Conservation (phyloP, 2,888 invertebrate species). For the Aromia moschata region DNA sequence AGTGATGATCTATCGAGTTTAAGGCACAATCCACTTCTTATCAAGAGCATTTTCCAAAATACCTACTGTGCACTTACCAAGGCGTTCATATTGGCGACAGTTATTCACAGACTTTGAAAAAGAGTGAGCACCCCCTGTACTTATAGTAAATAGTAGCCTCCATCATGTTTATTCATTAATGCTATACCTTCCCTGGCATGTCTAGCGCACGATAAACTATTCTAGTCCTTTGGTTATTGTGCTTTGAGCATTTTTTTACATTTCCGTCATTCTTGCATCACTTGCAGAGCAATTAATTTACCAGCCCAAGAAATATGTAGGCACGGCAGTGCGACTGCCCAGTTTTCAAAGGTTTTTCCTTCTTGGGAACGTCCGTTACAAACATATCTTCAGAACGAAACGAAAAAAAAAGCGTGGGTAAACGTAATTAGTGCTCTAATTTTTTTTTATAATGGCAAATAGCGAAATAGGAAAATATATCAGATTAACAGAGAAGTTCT, state of each 20-base stretch:
- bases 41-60: too few species aligned
- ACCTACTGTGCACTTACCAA: too few species aligned
- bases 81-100: conserved; percentile 42
- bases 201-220: conserved; percentile 2
- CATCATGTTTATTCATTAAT: conserved; percentile 8
- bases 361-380: too few species aligned
- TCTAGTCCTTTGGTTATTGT: conserved; percentile 18
- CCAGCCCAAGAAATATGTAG: conserved; percentile 25
- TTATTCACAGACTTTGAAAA: conserved; percentile 4
- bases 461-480: too few species aligned
- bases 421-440: too few species aligned
- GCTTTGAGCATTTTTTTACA: conserved; percentile 20
- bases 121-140: conserved; percentile 3
- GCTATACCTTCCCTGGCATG: conserved; percentile 10
- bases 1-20: too few species aligned
- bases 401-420: too few species aligned
- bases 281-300: not conserved
- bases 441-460: too few species aligned
- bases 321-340: conserved; percentile 20
- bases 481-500: too few species aligned
- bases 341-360: conserved; percentile 23
- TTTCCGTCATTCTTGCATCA: conserved; percentile 11
- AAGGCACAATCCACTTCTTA: too few species aligned
- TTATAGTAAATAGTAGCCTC: conserved; percentile 14
- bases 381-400: too few species aligned